Percentiles rank a stretch among this genome's conserved stretches.
Conservation (phyloP, 2,797 vertebrate genomes). For the Coregonus sp. region DNA sequence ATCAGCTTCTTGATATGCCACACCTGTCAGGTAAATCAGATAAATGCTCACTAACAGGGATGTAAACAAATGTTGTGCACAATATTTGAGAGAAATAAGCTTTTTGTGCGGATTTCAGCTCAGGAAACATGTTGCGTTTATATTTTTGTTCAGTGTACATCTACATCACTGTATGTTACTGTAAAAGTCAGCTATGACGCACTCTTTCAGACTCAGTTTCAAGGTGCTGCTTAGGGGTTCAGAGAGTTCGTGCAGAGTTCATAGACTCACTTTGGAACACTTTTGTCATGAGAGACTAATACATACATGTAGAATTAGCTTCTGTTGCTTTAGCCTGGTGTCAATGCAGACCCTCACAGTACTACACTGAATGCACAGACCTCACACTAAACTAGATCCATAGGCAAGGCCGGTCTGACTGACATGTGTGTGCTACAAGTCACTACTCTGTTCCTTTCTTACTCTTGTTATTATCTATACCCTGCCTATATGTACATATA, state of each 20-base stretch:
- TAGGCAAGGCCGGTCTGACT: neutral
- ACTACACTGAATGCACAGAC: neutral
- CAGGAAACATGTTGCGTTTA: no score
- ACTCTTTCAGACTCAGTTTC: neutral
- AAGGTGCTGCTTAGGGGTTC: neutral
- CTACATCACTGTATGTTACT: neutral
- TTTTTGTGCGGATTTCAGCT: no score
- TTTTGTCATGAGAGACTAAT: neutral
- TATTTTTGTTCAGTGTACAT: no score
- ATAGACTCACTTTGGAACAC: neutral
- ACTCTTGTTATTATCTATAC: no score
- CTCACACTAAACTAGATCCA: neutral
- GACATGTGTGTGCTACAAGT: conserved; percentile 13
- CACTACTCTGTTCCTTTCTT: neutral
- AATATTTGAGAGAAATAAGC: no score
- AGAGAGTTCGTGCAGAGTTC: neutral
- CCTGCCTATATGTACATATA: neutral
- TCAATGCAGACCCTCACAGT: neutral
- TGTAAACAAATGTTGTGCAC: no score
- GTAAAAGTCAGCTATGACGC: neutral
- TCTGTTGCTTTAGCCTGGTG: neutral
- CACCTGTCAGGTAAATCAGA: no score
- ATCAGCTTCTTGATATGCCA: no score
- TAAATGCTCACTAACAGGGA: no score
- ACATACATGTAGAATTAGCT: neutral